These are phyloP conservation scores for Eristalis arbustorum DNA, from an alignment of 2,888 invertebrate genomes.

Conservation along the genomic window DNA sequence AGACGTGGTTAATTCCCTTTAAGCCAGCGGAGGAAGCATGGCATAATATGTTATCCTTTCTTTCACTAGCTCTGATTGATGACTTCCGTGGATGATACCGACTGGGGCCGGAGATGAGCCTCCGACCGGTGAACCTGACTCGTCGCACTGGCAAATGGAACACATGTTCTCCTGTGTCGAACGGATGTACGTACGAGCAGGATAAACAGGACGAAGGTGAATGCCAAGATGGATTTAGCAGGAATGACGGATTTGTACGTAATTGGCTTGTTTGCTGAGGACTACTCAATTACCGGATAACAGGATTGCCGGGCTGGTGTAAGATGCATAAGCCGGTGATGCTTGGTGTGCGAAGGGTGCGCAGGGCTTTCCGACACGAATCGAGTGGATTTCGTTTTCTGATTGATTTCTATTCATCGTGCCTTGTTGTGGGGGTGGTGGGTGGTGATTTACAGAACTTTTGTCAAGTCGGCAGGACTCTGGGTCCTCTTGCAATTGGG, in stretches of 20 bases:
- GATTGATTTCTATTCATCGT: neutral
- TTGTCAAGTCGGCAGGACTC: neutral
- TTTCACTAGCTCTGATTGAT: conserved; percentile 33
- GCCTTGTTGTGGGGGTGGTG: neutral
- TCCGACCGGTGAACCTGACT: neutral
- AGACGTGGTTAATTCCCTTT: conserved; percentile 7
- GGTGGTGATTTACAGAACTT: too few species aligned
- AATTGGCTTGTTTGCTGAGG: neutral
- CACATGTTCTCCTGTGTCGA: neutral
- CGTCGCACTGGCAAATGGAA: neutral
- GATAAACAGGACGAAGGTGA: neutral
- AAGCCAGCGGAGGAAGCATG: neutral
- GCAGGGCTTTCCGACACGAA: neutral
- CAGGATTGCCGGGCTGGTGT: neutral
- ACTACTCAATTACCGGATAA: neutral
- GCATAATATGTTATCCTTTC: conserved; percentile 14
- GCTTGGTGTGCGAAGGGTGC: too few species aligned
- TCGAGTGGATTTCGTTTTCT: neutral
- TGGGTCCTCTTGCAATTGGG: too few species aligned
- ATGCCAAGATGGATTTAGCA: neutral
- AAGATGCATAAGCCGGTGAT: neutral
- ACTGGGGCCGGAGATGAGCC: neutral
- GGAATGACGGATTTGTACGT: neutral
- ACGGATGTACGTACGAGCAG: neutral
- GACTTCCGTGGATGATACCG: conserved; percentile 33